A percentile compares a stretch with the other conserved stretches of the same genome.
Conservation (phyloP, 2,113 vertebrate genomes). For the Apistogramma diplotaenia region DNA sequence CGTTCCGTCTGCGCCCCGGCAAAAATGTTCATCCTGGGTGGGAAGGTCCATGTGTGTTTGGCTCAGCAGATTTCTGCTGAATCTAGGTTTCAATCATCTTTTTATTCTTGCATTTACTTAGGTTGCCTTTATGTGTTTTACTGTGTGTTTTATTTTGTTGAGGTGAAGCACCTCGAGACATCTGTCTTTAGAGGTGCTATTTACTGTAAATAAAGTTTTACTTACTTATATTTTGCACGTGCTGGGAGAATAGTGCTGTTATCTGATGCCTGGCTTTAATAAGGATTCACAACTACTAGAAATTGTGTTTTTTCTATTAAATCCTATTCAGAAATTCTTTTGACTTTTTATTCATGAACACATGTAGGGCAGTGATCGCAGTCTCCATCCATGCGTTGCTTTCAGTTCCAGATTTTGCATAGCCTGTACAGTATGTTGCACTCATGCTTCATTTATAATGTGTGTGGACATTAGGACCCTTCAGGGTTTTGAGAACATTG, state of each 20-base stretch:
- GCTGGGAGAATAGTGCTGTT: not conserved
- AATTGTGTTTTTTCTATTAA: not conserved
- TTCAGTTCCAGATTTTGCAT: not conserved
- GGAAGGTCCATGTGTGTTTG: constrained; percentile 47
- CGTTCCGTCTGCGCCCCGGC: not conserved
- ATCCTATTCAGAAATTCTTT: not conserved
- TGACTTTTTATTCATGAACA: constrained; percentile 13
- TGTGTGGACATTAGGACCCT: constrained; percentile 33
- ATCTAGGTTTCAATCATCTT: not conserved
- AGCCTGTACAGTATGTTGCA: not conserved
- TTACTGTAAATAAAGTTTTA: too few species aligned
- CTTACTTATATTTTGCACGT: constrained; percentile 5
- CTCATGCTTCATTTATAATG: constrained; percentile 36
- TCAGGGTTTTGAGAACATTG: constrained; percentile 23
- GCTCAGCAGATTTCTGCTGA: constrained; percentile 66
- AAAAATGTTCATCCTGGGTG: constrained; percentile 19
- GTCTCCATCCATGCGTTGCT: not conserved
- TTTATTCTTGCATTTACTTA: too few species aligned
- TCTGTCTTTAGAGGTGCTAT: too few species aligned
- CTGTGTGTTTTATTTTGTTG: too few species aligned
- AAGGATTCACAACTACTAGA: not conserved
- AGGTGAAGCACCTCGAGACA: too few species aligned
- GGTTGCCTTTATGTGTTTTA: too few species aligned
- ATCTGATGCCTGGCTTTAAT: not conserved
- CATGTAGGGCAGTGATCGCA: not conserved